A percentile compares a stretch with the other conserved stretches of the same genome.
Evolutionary conservation across 2,888 invertebrate species (phyloP).

Genomic region (Lycocerus yunnanus): DNA sequence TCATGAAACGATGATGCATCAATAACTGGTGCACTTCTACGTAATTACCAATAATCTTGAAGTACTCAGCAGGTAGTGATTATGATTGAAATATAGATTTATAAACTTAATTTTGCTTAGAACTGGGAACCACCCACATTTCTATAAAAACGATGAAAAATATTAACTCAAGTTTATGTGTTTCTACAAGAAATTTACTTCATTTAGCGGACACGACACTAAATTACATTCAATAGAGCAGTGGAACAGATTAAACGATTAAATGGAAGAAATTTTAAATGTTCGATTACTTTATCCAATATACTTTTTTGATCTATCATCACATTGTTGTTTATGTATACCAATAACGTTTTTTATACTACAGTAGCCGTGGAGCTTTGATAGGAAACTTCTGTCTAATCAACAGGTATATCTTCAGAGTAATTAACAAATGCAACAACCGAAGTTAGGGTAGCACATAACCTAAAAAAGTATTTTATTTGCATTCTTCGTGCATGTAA

Average conservation of each 20-base stretch:
- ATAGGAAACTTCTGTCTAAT: no score
- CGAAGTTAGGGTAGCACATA: background rate
- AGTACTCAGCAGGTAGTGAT: slow-evolving; percentile 25
- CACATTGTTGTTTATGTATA: no score
- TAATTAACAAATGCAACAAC: no score
- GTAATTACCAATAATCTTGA: slow-evolving; percentile 22
- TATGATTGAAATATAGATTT: slow-evolving; percentile 27
- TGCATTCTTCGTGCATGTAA: background rate
- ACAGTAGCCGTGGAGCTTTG: no score
- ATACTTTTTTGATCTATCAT: background rate
- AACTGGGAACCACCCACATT: slow-evolving; percentile 30
- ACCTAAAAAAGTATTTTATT: background rate
- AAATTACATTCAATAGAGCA: background rate
- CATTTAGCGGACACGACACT: background rate
- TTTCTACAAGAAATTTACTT: background rate
- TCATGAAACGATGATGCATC: slow-evolving; percentile 8
- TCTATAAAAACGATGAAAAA: background rate
- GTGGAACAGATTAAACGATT: background rate
- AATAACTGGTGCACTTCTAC: slow-evolving; percentile 21
- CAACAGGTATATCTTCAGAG: no score
- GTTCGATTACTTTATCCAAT: background rate
- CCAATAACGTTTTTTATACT: no score
- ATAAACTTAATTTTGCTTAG: slow-evolving; percentile 19
- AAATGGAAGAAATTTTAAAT: background rate
- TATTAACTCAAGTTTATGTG: background rate